Evolutionary conservation across 2,113 vertebrate genomes (phyloP).

Genomic region (Mormyrus lacerda): DNA sequence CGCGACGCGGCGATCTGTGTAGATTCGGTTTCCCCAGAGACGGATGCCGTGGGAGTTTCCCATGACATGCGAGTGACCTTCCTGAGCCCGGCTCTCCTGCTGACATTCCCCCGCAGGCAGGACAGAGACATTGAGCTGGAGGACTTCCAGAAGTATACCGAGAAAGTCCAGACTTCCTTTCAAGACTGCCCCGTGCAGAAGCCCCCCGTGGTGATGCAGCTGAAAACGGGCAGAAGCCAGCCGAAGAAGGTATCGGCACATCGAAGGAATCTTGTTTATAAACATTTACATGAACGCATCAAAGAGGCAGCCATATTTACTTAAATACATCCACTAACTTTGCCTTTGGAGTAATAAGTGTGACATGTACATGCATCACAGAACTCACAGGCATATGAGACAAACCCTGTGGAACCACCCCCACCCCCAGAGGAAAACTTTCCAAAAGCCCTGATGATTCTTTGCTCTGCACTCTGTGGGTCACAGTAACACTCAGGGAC

Average conservation of each 20-base stretch:
- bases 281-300: not conserved
- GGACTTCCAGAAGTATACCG: conserved; percentile 85
- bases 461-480: not conserved
- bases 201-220: conserved; percentile 63
- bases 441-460: not conserved
- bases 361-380: not conserved
- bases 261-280: not conserved
- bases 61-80: not conserved
- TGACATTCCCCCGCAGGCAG: conserved; percentile 53
- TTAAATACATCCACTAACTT: not conserved
- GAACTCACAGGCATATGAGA: not conserved
- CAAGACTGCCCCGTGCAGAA: conserved; percentile 81
- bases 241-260: conserved; percentile 66
- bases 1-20: not conserved
- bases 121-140: conserved; percentile 89
- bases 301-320: not conserved
- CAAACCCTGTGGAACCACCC: not conserved
- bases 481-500: not conserved
- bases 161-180: conserved; percentile 77
- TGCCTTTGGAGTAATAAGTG: not conserved
- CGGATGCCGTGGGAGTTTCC: not conserved
- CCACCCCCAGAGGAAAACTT: not conserved
- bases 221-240: conserved; percentile 61
- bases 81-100: not conserved
- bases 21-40: not conserved